phyloP scores from a whole-genome alignment of 2,888 invertebrate genomes.

The Leptopilina myrica region DNA sequence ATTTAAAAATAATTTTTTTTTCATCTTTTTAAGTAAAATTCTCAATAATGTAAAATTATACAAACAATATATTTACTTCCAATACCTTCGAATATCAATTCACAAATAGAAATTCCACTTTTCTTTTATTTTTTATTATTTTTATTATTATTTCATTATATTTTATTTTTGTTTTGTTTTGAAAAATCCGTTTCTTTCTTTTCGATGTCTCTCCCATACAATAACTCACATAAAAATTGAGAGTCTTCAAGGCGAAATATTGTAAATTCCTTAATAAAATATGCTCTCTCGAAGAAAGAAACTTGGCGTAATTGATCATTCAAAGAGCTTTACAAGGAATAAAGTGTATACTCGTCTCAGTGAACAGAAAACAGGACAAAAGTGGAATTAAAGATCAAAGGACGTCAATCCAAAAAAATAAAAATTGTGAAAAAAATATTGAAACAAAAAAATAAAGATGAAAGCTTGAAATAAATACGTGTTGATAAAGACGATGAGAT shows the following conservation, averaged over 20 bases:
- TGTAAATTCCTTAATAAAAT: slow-evolving; percentile 12
- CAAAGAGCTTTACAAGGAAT: slow-evolving; percentile 11
- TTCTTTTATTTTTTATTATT: too few relatives aligned
- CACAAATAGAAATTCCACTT: too few relatives aligned
- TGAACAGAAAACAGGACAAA: slow-evolving; percentile 52
- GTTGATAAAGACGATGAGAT: too few relatives aligned
- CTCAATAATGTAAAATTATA: too few relatives aligned
- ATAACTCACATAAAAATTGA: neutral
- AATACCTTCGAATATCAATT: too few relatives aligned
- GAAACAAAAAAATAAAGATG: neutral
- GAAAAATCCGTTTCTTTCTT: neutral
- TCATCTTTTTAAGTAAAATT: too few relatives aligned
- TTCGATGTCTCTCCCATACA: neutral
- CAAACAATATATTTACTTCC: too few relatives aligned
- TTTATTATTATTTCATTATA: too few relatives aligned
- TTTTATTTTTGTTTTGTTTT: too few relatives aligned
- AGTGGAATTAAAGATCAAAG: slow-evolving; percentile 65
- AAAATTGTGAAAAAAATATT: too few relatives aligned
- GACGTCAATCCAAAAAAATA: slow-evolving; percentile 55
- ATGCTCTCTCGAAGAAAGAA: neutral
- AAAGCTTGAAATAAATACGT: neutral
- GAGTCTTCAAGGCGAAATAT: slow-evolving; percentile 5
- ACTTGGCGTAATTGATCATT: slow-evolving; percentile 12
- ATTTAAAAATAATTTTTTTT: too few relatives aligned
- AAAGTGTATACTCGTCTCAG: slow-evolving; percentile 39